Percentiles rank a stretch among this genome's conserved stretches.
Conservation (phyloP, 2,888 invertebrate species). For the Maniola hyperantus region DNA sequence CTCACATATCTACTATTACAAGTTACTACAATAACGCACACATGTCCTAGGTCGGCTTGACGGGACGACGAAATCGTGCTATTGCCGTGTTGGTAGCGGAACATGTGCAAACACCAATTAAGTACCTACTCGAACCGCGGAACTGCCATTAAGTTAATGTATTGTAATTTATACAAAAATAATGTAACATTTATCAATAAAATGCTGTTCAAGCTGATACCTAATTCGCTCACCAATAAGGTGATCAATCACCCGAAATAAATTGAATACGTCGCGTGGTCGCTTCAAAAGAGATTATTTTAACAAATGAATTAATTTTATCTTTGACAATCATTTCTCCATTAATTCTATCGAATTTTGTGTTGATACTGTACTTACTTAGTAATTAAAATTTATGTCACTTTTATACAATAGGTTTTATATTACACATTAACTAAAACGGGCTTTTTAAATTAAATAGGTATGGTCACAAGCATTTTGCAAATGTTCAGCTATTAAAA, state of each 20-base stretch:
- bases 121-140: no score
- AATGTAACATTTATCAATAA: constrained; percentile 13
- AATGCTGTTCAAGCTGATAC: constrained; percentile 18
- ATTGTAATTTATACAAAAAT: constrained; percentile 12
- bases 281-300: constrained; percentile 10
- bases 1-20: no score
- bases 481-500: no score
- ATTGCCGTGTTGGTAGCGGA: no score
- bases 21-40: no score
- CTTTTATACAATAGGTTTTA: neutral
- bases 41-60: no score
- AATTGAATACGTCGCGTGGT: constrained; percentile 34
- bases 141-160: constrained; percentile 2
- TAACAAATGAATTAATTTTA: constrained; percentile 15
- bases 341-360: neutral
- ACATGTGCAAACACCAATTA: no score
- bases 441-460: no score
- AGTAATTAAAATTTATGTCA: neutral
- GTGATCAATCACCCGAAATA: constrained; percentile 35
- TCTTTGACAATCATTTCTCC: constrained; percentile 4
- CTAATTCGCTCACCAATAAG: constrained; percentile 25
- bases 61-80: no score
- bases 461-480: no score
- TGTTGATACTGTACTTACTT: neutral
- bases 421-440: no score